Conservation (phyloP, 2,888 invertebrate species). For the Lasioglossum zephyrum region DNA sequence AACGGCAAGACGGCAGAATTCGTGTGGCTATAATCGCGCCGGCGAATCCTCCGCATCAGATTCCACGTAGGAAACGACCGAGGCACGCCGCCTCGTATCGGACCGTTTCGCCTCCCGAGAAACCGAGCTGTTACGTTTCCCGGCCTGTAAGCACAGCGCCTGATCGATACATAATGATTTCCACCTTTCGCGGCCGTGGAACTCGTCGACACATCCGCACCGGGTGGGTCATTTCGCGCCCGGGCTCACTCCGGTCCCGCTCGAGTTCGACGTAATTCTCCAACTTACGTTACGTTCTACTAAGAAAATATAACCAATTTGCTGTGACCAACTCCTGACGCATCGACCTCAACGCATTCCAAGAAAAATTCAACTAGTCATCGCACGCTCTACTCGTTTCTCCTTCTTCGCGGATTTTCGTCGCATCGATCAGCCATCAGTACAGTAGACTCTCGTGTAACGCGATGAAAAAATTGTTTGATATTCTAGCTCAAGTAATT, state of each 20-base stretch:
- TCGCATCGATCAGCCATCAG: too few species aligned
- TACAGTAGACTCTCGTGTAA: too few species aligned
- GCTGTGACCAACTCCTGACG: not conserved
- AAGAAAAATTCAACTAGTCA: not conserved
- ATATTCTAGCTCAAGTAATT: not conserved
- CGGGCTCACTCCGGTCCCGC: not conserved
- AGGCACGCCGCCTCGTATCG: not conserved
- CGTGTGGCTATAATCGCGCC: conserved; percentile 57
- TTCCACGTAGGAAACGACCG: conserved; percentile 23
- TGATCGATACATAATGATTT: conserved; percentile 56
- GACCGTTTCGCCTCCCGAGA: not conserved
- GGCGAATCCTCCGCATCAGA: conserved; percentile 25
- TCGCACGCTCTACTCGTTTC: not conserved
- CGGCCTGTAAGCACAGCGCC: not conserved
- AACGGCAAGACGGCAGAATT: conserved; percentile 48
- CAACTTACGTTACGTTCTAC: not conserved
- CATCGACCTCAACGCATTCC: not conserved
- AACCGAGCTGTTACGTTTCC: conserved; percentile 32
- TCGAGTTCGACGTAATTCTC: not conserved
- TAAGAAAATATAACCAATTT: not conserved
- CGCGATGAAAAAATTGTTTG: too few species aligned
- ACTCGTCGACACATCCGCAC: not conserved
- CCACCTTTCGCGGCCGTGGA: conserved; percentile 40
- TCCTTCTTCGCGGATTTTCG: not conserved
- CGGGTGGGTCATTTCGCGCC: not conserved